phyloP scores from a whole-genome alignment of 23 tunicate species.

The Diplosoma virens region DNA sequence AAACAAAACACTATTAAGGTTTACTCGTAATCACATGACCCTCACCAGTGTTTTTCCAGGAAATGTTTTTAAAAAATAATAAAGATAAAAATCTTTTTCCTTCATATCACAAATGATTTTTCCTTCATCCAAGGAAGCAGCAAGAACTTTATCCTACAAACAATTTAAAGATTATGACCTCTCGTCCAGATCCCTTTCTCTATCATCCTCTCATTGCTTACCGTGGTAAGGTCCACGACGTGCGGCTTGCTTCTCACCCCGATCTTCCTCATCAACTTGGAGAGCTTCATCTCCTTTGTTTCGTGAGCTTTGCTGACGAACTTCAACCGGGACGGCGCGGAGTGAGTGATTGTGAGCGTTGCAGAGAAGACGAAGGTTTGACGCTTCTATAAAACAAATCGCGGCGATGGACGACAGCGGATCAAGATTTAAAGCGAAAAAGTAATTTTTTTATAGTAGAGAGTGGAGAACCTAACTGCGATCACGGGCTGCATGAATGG shows the following conservation, averaged over 20 bases:
- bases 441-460: too few relatives aligned
- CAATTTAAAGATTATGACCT: too few relatives aligned
- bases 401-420: too few relatives aligned
- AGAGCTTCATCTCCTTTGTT: conserved; percentile 49
- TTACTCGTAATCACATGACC: not conserved
- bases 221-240: conserved; percentile 83
- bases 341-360: conserved; percentile 77
- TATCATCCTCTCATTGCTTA: conserved; percentile 15
- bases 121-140: conserved; percentile 69
- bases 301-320: not conserved
- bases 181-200: not conserved
- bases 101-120: conserved; percentile 59
- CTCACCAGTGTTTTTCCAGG: conserved; percentile 88
- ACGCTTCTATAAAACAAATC: conserved; percentile 45
- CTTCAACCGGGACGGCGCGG: conserved; percentile 33
- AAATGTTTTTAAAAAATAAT: conserved; percentile 75
- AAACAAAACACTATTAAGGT: not conserved
- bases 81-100: conserved; percentile 85
- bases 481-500: too few relatives aligned
- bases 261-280: conserved; percentile 65
- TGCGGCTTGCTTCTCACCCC: conserved; percentile 58
- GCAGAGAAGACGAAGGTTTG: conserved; percentile 95
- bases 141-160: conserved; percentile 64
- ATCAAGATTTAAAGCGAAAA: too few relatives aligned
- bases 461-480: too few relatives aligned